phyloP scores from a whole-genome alignment of 2,888 invertebrate species.

The Drosophila dives region DNA sequence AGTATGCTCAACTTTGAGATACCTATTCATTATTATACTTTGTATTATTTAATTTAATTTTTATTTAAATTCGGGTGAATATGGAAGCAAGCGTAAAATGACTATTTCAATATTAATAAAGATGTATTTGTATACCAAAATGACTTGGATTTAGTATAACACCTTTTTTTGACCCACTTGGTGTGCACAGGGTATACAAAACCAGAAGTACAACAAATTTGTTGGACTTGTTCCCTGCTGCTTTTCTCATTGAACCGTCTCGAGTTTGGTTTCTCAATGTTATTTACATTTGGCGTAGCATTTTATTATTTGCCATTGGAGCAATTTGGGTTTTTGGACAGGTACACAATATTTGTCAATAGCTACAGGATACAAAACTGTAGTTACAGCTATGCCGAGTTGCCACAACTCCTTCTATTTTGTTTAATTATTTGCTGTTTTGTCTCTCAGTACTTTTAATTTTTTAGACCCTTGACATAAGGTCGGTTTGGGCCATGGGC shows the following conservation, averaged over 20 bases:
- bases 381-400: constrained; percentile 25
- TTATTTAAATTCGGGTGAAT: background rate
- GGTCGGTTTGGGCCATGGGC: constrained; percentile 10
- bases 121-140: background rate
- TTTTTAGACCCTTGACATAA: constrained; percentile 44
- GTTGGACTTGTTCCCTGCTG: constrained; percentile 16
- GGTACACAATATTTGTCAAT: constrained; percentile 57
- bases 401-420: constrained; percentile 7
- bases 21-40: background rate
- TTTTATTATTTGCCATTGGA: constrained; percentile 71
- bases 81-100: background rate
- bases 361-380: constrained; percentile 39
- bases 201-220: constrained; percentile 30
- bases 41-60: background rate
- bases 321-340: constrained; percentile 58
- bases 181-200: constrained; percentile 6
- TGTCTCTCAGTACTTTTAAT: constrained; percentile 38
- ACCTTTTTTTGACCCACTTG: background rate
- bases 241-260: constrained; percentile 32
- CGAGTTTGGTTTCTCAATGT: constrained; percentile 46
- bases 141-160: background rate
- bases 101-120: background rate
- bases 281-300: constrained; percentile 72
- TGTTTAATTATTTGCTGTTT: constrained; percentile 49
- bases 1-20: background rate